These are phyloP conservation scores for Clarias batrachus DNA, from an alignment of 2,113 vertebrate species.

Conservation along the genomic window DNA sequence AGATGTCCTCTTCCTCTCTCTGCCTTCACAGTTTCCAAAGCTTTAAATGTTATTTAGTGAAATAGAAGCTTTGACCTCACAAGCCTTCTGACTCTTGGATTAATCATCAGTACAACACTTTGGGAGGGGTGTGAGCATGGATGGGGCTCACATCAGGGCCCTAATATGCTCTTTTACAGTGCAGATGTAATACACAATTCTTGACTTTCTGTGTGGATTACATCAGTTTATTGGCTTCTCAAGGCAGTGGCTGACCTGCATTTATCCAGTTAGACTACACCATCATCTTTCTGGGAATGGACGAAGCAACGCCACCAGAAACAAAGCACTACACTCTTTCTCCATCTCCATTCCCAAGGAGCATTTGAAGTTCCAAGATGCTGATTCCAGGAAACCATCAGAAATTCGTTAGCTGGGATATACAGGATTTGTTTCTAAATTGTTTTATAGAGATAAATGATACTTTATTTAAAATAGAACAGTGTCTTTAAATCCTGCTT, in stretches of 20 bases:
- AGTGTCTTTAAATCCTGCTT: not conserved
- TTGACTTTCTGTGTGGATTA: conserved; percentile 51
- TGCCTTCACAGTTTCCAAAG: not conserved
- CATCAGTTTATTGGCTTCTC: conserved; percentile 47
- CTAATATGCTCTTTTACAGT: conserved; percentile 12
- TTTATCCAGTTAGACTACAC: conserved; percentile 23
- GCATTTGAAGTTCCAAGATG: conserved; percentile 8
- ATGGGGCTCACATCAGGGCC: not conserved
- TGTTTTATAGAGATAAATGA: not conserved
- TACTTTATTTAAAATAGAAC: not conserved
- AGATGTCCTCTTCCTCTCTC: conserved; percentile 10
- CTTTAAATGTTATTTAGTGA: conserved; percentile 10
- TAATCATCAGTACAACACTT: not conserved
- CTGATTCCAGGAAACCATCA: conserved; percentile 16
- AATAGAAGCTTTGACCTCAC: conserved; percentile 7
- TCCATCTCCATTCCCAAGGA: conserved; percentile 14
- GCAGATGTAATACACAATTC: conserved; percentile 27
- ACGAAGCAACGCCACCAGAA: conserved; percentile 10
- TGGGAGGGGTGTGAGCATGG: not conserved
- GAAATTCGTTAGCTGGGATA: not conserved
- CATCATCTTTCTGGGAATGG: conserved; percentile 15
- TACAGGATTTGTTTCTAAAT: not conserved
- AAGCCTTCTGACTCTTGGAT: conserved; percentile 3
- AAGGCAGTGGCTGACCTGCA: conserved; percentile 53
- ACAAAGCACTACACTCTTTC: conserved; percentile 20